These are phyloP conservation scores for Euglossa dilemma DNA, from an alignment of 1,140 invertebrate genomes.

Conservation along the genomic window DNA sequence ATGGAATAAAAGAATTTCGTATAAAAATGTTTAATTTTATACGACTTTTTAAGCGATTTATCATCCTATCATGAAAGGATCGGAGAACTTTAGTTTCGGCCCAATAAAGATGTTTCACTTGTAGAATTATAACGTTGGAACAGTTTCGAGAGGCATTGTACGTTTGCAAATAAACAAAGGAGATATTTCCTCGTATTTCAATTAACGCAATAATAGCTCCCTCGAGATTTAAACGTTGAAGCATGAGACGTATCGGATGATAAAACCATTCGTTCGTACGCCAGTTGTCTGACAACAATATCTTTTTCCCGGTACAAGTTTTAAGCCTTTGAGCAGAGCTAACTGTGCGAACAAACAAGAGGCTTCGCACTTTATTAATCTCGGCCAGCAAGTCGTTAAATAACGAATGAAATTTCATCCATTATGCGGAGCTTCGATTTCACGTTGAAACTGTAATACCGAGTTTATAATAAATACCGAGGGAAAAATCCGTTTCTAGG, in stretches of 20 bases:
- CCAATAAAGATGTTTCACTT: too few species aligned
- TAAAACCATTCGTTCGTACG: background rate
- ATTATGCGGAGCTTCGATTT: background rate
- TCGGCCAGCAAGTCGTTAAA: slow-evolving; percentile 32
- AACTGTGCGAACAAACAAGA: slow-evolving; percentile 5
- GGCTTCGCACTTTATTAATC: slow-evolving; percentile 29
- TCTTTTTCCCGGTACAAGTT: background rate
- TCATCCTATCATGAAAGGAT: too few species aligned
- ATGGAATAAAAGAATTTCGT: too few species aligned
- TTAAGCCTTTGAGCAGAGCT: background rate
- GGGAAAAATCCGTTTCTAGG: too few species aligned
- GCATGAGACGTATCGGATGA: background rate
- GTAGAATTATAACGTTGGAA: too few species aligned
- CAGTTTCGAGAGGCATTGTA: background rate
- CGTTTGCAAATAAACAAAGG: background rate
- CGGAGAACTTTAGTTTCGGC: too few species aligned
- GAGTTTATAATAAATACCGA: background rate
- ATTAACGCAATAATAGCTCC: background rate
- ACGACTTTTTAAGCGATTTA: too few species aligned
- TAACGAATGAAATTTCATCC: slow-evolving; percentile 37
- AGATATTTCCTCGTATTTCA: background rate
- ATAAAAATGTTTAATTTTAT: too few species aligned
- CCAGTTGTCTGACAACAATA: background rate
- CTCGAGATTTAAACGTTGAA: background rate
- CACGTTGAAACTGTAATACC: slow-evolving; percentile 2